These are phyloP conservation scores for Aporophyla lueneburgensis DNA, from an alignment of 2,888 invertebrate genomes.

Conservation along the genomic window DNA sequence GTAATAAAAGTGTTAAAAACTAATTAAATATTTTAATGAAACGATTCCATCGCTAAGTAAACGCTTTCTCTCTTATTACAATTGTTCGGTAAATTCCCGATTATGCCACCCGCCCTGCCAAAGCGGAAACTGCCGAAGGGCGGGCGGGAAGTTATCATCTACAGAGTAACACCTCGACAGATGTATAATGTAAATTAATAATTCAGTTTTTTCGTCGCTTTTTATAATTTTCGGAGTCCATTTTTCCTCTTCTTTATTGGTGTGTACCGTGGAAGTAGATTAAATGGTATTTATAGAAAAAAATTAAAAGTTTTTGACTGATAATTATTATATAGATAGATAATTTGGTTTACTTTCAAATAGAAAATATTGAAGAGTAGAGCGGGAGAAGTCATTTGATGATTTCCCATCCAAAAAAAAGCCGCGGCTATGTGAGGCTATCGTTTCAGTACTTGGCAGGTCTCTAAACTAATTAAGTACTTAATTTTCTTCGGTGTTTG, in stretches of 20 bases:
- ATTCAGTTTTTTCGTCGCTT: slow-evolving; percentile 47
- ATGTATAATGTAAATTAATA: slow-evolving; percentile 62
- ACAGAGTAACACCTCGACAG: slow-evolving; percentile 68
- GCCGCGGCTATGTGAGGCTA: background rate
- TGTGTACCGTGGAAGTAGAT: slow-evolving; percentile 21
- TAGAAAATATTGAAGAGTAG: background rate
- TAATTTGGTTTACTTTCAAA: slow-evolving; percentile 36
- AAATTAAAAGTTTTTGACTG: too few relatives aligned
- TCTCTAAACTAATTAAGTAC: background rate
- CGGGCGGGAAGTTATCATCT: slow-evolving; percentile 70
- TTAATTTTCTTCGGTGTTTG: background rate
- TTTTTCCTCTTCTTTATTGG: slow-evolving; percentile 24
- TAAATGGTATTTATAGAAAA: slow-evolving; percentile 18
- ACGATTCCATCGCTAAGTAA: slow-evolving; percentile 57
- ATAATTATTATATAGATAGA: too few relatives aligned
- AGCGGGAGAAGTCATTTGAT: too few relatives aligned
- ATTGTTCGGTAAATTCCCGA: slow-evolving; percentile 72
- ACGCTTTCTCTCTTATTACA: slow-evolving; percentile 66
- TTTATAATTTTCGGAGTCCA: slow-evolving; percentile 42
- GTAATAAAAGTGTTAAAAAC: slow-evolving; percentile 48
- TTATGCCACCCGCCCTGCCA: slow-evolving; percentile 68
- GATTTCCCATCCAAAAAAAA: too few relatives aligned
- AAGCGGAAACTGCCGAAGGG: slow-evolving; percentile 61
- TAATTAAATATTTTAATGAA: slow-evolving; percentile 61
- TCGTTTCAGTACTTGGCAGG: background rate